A percentile compares a stretch with the other conserved stretches of the same genome.
These are phyloP conservation scores for Ceyx cyanopectus DNA, from an alignment of 2,113 vertebrate species.

Conservation along the genomic window DNA sequence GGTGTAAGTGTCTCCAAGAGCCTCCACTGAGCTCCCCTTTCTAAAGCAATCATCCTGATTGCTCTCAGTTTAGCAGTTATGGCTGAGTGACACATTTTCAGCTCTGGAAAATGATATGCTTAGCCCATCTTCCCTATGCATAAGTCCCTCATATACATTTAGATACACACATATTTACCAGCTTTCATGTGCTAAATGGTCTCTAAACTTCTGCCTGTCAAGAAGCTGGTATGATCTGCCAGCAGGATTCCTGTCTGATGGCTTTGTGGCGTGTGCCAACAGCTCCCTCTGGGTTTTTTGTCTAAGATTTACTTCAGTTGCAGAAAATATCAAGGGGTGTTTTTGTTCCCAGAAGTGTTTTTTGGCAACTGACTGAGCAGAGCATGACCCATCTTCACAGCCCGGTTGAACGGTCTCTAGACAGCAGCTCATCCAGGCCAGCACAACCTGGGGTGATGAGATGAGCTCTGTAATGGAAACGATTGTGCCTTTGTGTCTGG, in stretches of 20 bases:
- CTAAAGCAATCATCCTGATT: not conserved
- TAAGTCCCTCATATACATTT: not conserved
- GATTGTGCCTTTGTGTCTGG: not conserved
- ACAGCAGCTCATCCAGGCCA: not conserved
- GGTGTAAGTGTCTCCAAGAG: not conserved
- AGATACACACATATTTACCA: not conserved
- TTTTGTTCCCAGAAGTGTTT: slow-evolving; percentile 43
- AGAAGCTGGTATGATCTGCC: not conserved
- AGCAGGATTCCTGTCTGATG: slow-evolving; percentile 17
- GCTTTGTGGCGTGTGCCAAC: not conserved
- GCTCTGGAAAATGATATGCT: not conserved
- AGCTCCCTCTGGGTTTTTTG: slow-evolving; percentile 58
- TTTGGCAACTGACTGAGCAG: not conserved
- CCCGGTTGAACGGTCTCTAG: not conserved
- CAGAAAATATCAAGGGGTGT: not conserved
- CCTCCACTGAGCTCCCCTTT: not conserved
- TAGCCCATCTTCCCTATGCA: not conserved
- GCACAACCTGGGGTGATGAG: not conserved
- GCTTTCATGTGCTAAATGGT: slow-evolving; percentile 4
- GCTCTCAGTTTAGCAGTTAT: not conserved
- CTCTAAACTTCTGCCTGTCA: slow-evolving; percentile 25
- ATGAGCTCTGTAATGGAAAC: not conserved
- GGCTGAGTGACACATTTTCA: not conserved
- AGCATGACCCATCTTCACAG: not conserved
- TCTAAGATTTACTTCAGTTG: slow-evolving; percentile 11